Percentiles rank a stretch among this genome's conserved stretches.
These are phyloP conservation scores for Drosophila lacicola DNA, from an alignment of 2,888 invertebrate genomes.

Conservation along the genomic window DNA sequence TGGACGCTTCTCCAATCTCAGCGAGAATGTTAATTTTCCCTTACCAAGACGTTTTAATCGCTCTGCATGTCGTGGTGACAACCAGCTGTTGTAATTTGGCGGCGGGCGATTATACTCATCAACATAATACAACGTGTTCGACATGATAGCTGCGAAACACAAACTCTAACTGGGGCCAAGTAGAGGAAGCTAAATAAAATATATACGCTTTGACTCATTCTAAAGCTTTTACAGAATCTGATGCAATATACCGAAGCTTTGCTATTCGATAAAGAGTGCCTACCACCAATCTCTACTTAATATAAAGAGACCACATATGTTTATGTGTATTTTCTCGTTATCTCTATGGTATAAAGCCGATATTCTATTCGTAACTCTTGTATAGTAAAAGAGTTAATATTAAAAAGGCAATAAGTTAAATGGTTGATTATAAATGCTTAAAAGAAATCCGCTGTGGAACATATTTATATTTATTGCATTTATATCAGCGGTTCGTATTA, in stretches of 20 bases:
- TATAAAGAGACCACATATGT: too few relatives aligned
- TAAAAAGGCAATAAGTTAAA: too few relatives aligned
- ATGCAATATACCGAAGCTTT: neutral
- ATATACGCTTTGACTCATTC: neutral
- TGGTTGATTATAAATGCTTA: too few relatives aligned
- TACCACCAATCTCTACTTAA: too few relatives aligned
- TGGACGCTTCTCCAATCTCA: conserved; percentile 12
- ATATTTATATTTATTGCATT: conserved; percentile 21
- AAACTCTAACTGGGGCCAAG: neutral
- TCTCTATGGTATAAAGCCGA: too few relatives aligned
- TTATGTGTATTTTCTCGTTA: too few relatives aligned
- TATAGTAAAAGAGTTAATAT: too few relatives aligned
- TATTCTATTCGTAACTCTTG: too few relatives aligned
- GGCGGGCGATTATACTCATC: too few relatives aligned
- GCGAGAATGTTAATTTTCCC: neutral
- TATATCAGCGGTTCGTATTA: too few relatives aligned
- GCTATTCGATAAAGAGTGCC: too few relatives aligned
- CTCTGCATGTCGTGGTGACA: conserved; percentile 8
- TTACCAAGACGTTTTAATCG: conserved; percentile 9
- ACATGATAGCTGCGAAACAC: neutral
- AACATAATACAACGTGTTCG: neutral
- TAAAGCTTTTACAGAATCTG: conserved; percentile 1
- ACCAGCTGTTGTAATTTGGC: conserved; percentile 9
- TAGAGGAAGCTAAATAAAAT: neutral
- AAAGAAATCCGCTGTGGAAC: neutral